Percentiles rank a stretch among this genome's conserved stretches.
phyloP scores from a whole-genome alignment of 2,113 vertebrate genomes.

The Leptobrachium leishanense region DNA sequence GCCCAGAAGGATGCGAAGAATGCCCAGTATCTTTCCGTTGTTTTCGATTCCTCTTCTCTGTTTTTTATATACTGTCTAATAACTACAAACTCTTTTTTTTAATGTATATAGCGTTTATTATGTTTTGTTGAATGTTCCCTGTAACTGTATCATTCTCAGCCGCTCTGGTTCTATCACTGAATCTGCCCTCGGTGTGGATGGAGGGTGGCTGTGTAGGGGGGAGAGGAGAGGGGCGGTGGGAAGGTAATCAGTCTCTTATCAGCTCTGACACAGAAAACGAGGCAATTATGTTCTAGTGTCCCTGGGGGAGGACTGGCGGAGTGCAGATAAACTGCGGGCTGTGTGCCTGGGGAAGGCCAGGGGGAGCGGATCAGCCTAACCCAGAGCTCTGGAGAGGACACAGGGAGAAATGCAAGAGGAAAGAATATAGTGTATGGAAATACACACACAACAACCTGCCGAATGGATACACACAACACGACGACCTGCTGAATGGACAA shows the following conservation, averaged over 20 bases:
- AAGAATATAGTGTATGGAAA: neutral
- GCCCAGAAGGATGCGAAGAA: no score
- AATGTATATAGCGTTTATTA: neutral
- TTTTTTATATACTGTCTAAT: no score
- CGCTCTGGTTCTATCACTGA: neutral
- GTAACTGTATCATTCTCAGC: neutral
- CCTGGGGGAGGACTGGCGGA: constrained; percentile 53
- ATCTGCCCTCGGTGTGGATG: neutral
- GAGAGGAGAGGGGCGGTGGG: neutral
- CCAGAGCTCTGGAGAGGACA: neutral
- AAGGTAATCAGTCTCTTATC: constrained; percentile 63
- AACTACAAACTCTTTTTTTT: no score
- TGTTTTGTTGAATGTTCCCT: neutral
- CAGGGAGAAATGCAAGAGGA: neutral
- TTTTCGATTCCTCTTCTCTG: no score
- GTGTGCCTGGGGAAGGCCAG: constrained; percentile 2
- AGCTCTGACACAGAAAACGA: constrained; percentile 63
- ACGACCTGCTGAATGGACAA: no score
- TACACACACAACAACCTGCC: no score
- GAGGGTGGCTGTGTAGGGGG: neutral
- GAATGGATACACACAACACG: no score
- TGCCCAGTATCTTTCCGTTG: no score
- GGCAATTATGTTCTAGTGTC: constrained; percentile 64
- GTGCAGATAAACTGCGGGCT: constrained; percentile 58
- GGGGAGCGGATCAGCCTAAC: neutral